Evolutionary conservation across 2,888 invertebrate species (phyloP).

Genomic region (Auanema freiburgensis): DNA sequence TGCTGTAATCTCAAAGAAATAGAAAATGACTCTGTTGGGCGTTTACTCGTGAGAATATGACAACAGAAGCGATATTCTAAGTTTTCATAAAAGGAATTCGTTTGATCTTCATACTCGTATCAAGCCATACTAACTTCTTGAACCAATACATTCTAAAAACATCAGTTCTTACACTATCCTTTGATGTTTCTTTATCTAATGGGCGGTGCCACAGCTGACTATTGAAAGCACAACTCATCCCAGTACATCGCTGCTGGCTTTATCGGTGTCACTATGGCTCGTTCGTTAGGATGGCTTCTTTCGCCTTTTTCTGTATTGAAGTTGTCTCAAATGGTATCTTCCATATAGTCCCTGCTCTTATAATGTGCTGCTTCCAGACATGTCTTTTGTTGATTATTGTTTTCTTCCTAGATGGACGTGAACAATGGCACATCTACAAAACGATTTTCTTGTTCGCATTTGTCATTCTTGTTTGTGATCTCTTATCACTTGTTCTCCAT

Average conservation of each 20-base stretch:
- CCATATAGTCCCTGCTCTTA: background rate
- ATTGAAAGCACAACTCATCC: too few species aligned
- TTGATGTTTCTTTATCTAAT: too few species aligned
- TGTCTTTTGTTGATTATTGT: conserved; percentile 12
- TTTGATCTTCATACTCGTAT: too few species aligned
- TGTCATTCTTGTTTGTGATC: conserved; percentile 8
- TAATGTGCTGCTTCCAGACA: conserved; percentile 5
- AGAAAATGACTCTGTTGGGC: too few species aligned
- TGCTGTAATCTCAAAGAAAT: background rate
- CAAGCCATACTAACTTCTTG: too few species aligned
- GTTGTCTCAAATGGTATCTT: conserved; percentile 9
- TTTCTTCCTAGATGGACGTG: conserved; percentile 20
- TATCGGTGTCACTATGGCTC: conserved; percentile 9
- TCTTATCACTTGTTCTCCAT: conserved; percentile 12
- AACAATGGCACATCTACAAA: conserved; percentile 17
- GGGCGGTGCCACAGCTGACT: too few species aligned
- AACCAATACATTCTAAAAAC: too few species aligned
- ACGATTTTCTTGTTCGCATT: conserved; percentile 10
- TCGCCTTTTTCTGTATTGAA: conserved; percentile 17
- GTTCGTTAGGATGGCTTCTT: conserved; percentile 17
- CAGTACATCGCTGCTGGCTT: too few species aligned
- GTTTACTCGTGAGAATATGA: too few species aligned
- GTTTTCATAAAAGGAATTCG: too few species aligned
- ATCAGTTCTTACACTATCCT: too few species aligned
- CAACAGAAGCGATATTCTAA: too few species aligned